These are phyloP conservation scores for Eumaeus atala DNA, from an alignment of 1,140 invertebrate species.

Conservation along the genomic window DNA sequence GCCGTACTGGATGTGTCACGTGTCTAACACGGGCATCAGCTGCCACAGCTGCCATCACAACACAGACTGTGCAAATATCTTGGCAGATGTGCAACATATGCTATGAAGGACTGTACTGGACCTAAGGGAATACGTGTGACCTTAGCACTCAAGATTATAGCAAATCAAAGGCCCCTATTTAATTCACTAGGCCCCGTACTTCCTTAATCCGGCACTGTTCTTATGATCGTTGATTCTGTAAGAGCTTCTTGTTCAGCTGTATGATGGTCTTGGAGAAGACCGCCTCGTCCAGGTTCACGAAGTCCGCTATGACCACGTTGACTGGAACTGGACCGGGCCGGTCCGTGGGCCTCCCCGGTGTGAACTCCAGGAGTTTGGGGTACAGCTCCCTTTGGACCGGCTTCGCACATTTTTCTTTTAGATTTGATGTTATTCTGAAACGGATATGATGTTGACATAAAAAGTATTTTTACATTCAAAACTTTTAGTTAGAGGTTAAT, in stretches of 20 bases:
- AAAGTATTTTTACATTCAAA: not conserved
- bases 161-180: too few species aligned
- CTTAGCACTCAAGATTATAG: too few species aligned
- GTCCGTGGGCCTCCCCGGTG: conserved; percentile 61
- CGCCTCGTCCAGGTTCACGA: conserved; percentile 74
- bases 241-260: conserved; percentile 72
- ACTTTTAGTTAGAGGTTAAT: too few species aligned
- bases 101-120: too few species aligned
- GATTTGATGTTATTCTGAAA: conserved; percentile 62
- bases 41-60: too few species aligned
- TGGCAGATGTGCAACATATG: too few species aligned
- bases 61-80: too few species aligned
- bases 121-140: too few species aligned
- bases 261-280: conserved; percentile 75
- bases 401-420: conserved; percentile 68
- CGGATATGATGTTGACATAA: not conserved
- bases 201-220: too few species aligned
- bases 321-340: conserved; percentile 38
- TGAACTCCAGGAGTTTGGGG: conserved; percentile 71
- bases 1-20: too few species aligned
- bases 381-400: conserved; percentile 73
- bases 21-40: too few species aligned
- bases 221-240: conserved; percentile 32
- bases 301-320: conserved; percentile 79
- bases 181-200: too few species aligned